phyloP scores from a whole-genome alignment of 2,888 invertebrate genomes.

The Heliconius cydno region DNA sequence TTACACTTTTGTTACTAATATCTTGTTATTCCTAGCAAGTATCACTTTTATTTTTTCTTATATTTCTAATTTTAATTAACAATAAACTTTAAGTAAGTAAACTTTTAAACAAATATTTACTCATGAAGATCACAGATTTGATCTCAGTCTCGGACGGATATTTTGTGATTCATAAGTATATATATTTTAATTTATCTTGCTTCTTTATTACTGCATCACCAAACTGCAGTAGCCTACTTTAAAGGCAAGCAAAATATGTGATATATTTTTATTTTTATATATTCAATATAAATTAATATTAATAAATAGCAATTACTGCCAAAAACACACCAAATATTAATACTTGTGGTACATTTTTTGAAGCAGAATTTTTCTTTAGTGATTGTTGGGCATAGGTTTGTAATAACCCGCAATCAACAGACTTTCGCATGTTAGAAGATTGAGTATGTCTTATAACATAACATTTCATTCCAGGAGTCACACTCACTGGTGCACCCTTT shows the following conservation, averaged over 20 bases:
- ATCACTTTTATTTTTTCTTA: conserved; percentile 8
- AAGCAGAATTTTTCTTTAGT: conserved; percentile 64
- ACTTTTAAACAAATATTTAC: background rate
- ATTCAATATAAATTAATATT: conserved; percentile 8
- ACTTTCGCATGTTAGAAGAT: conserved; percentile 61
- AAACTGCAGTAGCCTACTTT: background rate
- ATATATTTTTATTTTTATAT: background rate
- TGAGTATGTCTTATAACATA: conserved; percentile 65
- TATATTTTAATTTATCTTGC: background rate
- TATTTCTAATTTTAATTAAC: background rate
- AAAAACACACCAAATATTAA: conserved; percentile 58
- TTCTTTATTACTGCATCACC: background rate
- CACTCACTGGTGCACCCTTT: conserved; percentile 69
- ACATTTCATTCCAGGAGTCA: conserved; percentile 74
- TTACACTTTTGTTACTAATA: background rate
- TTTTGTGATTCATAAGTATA: background rate
- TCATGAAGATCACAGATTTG: conserved; percentile 3
- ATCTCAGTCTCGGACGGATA: conserved; percentile 9
- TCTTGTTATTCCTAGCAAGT: background rate
- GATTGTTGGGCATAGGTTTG: conserved; percentile 73
- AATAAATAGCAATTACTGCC: conserved; percentile 46
- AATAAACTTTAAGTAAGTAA: background rate
- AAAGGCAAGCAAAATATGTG: background rate
- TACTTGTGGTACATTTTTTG: conserved; percentile 60
- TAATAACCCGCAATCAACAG: conserved; percentile 68